phyloP scores from a whole-genome alignment of 2,888 invertebrate species.

The Euzetes globulus region DNA sequence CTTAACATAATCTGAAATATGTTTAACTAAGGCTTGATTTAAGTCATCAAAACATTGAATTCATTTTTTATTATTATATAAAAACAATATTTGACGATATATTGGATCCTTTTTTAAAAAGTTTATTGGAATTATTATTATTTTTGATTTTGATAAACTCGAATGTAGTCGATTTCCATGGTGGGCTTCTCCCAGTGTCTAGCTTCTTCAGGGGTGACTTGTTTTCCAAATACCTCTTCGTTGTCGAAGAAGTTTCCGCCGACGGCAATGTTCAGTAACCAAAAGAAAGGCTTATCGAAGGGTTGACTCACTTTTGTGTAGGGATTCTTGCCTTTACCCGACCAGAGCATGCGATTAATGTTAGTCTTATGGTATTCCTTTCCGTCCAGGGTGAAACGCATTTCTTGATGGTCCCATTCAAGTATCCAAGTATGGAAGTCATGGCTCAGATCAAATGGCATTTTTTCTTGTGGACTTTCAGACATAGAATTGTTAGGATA shows the following conservation, averaged over 20 bases:
- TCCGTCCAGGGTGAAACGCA: conserved; percentile 43
- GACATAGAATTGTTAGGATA: conserved; percentile 55
- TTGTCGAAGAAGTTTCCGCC: conserved; percentile 58
- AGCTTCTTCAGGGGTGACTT: conserved; percentile 21
- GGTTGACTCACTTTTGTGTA: conserved; percentile 43
- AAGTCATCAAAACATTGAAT: too few relatives aligned
- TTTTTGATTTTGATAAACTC: conserved; percentile 25
- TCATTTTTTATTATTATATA: too few relatives aligned
- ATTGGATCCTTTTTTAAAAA: too few relatives aligned
- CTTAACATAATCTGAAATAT: too few relatives aligned
- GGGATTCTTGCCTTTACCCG: not conserved
- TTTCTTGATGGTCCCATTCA: conserved; percentile 60
- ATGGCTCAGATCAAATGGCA: conserved; percentile 47
- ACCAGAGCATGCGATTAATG: not conserved
- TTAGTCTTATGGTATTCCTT: conserved; percentile 36
- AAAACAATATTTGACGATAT: too few relatives aligned
- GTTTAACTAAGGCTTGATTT: too few relatives aligned
- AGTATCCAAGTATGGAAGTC: conserved; percentile 60
- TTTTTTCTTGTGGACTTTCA: conserved; percentile 46
- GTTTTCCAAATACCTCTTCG: not conserved
- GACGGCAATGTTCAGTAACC: conserved; percentile 66
- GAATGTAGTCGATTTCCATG: conserved; percentile 23
- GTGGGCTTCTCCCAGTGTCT: conserved; percentile 3
- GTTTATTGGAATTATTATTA: too few relatives aligned
- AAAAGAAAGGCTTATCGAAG: conserved; percentile 58